Base-by-base conservation (phyloP, 1,140 invertebrate genomes). In the Platyura marginata region DNA sequence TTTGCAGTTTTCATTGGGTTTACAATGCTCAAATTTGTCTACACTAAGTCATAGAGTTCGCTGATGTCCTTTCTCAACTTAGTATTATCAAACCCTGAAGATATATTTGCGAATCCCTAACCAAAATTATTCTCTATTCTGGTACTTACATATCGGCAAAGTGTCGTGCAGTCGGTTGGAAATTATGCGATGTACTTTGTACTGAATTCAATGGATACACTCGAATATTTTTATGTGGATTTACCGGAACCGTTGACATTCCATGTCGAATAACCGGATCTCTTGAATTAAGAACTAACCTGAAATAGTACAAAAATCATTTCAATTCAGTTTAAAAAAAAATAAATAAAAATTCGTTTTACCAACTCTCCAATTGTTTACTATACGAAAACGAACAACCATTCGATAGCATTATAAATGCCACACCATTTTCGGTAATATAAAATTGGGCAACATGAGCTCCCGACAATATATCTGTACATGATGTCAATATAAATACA, bases 261-360 rank as follows among this genome's bases (percentile, higher is more conserved):
- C 59, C 58, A 41, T 56, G 49, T 20, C 53, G 51, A 44, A 58
- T 54, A 35, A 61, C 49, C 0, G 58, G 54, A 49, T 61, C 59
- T 23, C 54, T 55, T 20, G 54, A 53, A 48, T 51, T 57, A 34
- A 61, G 37, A 13, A 57, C 51, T 16, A 61, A 46, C 59, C 38
- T 40, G 5, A 23, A 40, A 40, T 35, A 5, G 19, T 16, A 18
- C 4, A 3, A 37, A 37, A 9, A 11, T 6, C 5, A 37, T 19
- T 3, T 16, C 4, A 16, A 3, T 18, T 20, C 15, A 37, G 16
- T n/a, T n/a, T n/a, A n/a, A 19, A 6, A 19, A 19, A 37, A 19
- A 19, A 37, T n/a, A n/a, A n/a, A n/a, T n/a, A n/a, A n/a, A n/a
- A n/a, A n/a, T n/a, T n/a, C 6, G 13, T 29, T 16, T 40, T 40